phyloP scores from a whole-genome alignment of 2,113 vertebrate species.

The Cheirogaleus medius region DNA sequence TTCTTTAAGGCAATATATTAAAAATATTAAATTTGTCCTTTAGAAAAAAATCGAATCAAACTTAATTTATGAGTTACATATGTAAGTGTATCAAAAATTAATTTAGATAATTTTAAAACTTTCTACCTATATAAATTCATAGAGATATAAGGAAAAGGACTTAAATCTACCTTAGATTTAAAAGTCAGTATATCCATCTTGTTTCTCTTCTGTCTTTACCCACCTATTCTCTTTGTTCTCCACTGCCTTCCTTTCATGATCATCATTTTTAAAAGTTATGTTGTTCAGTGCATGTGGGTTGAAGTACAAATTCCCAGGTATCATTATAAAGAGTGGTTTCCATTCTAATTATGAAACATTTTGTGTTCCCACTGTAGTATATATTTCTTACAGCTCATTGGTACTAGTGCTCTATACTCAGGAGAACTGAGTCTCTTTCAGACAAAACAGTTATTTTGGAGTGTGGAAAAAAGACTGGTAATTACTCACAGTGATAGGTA shows the following conservation, averaged over 20 bases:
- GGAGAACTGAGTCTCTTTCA: not conserved
- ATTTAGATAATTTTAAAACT: not conserved
- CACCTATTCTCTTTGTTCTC: not conserved
- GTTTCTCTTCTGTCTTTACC: not conserved
- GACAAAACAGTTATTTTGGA: not conserved
- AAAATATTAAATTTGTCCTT: not conserved
- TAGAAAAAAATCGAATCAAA: not conserved
- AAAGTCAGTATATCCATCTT: not conserved
- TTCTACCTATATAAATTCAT: not conserved
- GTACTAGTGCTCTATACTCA: not conserved
- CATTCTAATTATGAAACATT: not conserved
- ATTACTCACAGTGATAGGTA: not conserved
- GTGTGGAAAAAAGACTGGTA: not conserved
- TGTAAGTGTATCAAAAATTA: not conserved
- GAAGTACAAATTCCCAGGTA: not conserved
- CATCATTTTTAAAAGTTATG: not conserved
- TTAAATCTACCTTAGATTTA: not conserved
- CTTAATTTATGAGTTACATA: not conserved
- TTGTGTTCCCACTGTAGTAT: not conserved
- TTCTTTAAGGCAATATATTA: conserved; percentile 3
- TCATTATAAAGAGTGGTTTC: not conserved
- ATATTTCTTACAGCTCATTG: not conserved
- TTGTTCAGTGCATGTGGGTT: not conserved
- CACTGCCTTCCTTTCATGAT: not conserved
- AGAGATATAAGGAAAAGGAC: not conserved